Base-by-base conservation (phyloP, 2,113 vertebrate species). In the Microcebus murinus region DNA sequence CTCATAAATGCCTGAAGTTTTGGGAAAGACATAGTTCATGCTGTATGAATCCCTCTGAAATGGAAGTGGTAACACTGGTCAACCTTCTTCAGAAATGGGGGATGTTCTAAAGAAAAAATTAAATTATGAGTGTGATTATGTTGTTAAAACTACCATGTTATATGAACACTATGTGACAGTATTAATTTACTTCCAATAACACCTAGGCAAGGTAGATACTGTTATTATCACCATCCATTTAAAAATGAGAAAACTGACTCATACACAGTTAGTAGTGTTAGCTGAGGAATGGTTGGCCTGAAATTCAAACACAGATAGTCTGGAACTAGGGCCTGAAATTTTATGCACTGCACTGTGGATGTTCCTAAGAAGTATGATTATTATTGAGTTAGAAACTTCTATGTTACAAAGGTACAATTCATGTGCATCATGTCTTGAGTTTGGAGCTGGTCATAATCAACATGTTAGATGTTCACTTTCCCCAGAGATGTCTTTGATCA, bases 71-170 rank as follows among this genome's bases (percentile, higher is more conserved):
- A 3, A 36, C 29, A 85, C 4, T 1, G 15, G 55, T 25, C 18
- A n/a, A 65, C 31, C n/a, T 31, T 85, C 34, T 39, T 84, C 42
- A n/a, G 71, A 57, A 70, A 13, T 0, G 6, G 15, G 7, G 1
- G 4, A 34, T n/a, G 15, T 39, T 74, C 65, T 45, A 61, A 76
- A 95, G 57, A 95, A 36, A 87, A 92, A 76, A 57, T 45, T 4
- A 73, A 92, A 63, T 70, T 42, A 8, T 6, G 61, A 25, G 8
- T 36, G 29, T 27, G 17, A 34, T 50, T 39, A 42, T 25, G 20
- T 27, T 81, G 87, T 81, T 76, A 48, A 79, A 94, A 84, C 70
- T 12, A 61, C 31, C 31, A 29, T 4, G 39, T 55, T 57, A 31
- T 15, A 39, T 14, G 25, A 84, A 42, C 27, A 84, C 25, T 0